phyloP scores from a whole-genome alignment of 2,888 invertebrate genomes.

The Parapristionchus giblindavisi region DNA sequence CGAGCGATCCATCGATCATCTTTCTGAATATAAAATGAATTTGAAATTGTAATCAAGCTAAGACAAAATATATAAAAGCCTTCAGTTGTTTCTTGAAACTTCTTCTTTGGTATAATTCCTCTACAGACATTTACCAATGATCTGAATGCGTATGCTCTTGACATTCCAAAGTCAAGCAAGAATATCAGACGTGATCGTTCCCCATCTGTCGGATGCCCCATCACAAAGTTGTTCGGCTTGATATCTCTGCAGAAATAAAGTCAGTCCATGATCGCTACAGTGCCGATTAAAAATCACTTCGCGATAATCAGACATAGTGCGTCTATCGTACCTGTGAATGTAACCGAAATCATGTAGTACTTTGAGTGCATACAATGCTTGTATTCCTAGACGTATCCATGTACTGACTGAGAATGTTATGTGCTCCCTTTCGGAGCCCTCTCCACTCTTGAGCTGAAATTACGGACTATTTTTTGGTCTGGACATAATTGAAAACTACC shows the following conservation, averaged over 20 bases:
- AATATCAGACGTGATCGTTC: conserved; percentile 53
- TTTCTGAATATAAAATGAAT: not conserved
- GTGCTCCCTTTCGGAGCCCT: not conserved
- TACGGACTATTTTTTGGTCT: not conserved
- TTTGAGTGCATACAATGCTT: conserved; percentile 53
- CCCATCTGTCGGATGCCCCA: conserved; percentile 54
- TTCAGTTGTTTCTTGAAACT: not conserved
- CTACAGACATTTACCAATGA: too few species aligned
- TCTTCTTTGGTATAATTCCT: too few species aligned
- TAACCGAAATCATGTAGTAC: conserved; percentile 53
- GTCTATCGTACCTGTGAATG: conserved; percentile 41
- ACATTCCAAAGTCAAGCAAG: conserved; percentile 60
- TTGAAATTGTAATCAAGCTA: not conserved
- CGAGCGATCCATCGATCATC: conserved; percentile 51
- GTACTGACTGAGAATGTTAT: conserved; percentile 38
- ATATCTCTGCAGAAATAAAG: conserved; percentile 47
- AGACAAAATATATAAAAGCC: not conserved
- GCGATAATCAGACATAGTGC: too few species aligned
- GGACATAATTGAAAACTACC: not conserved
- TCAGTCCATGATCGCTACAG: too few species aligned
- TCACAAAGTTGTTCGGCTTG: conserved; percentile 57
- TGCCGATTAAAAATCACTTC: too few species aligned
- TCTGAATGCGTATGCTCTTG: conserved; percentile 50
- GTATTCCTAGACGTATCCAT: conserved; percentile 57
- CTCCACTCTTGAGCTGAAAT: conserved; percentile 19